These are phyloP conservation scores for Mormyrus iriodes DNA, from an alignment of 2,113 vertebrate genomes.

Conservation along the genomic window DNA sequence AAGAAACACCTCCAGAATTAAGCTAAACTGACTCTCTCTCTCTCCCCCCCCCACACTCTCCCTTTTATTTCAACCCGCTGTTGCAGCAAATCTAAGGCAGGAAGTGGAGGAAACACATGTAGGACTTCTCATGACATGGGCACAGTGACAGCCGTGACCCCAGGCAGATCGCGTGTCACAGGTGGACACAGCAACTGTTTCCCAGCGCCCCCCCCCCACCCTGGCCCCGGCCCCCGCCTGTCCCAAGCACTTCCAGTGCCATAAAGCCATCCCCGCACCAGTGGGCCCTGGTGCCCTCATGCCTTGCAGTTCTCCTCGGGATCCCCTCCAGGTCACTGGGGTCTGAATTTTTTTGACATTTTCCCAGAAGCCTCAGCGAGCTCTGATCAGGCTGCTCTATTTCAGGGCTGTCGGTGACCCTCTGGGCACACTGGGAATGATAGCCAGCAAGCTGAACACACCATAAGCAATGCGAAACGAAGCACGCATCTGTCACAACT, in stretches of 20 bases:
- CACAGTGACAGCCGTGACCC: constrained; percentile 47
- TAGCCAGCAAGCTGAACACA: neutral
- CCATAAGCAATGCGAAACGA: neutral
- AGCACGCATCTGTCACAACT: neutral
- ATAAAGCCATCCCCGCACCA: neutral
- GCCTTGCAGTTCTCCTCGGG: neutral
- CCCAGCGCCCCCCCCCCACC: constrained; percentile 14
- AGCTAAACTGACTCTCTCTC: neutral
- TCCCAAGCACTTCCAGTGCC: constrained; percentile 35
- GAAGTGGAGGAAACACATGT: constrained; percentile 52
- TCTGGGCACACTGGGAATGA: neutral
- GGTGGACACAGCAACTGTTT: constrained; percentile 60
- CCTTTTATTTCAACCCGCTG: neutral
- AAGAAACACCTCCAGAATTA: neutral
- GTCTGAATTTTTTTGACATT: neutral
- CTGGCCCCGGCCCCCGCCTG: neutral
- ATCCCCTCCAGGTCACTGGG: neutral
- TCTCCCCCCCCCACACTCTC: neutral
- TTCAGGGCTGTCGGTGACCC: neutral
- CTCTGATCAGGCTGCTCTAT: neutral
- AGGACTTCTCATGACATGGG: constrained; percentile 35
- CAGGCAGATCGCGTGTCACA: constrained; percentile 48
- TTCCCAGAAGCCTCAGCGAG: neutral
- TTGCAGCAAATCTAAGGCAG: neutral
- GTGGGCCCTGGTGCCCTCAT: neutral